A percentile compares a stretch with the other conserved stretches of the same genome.
phyloP scores from a whole-genome alignment of 2,888 invertebrate species.

The Apodemia mormo region DNA sequence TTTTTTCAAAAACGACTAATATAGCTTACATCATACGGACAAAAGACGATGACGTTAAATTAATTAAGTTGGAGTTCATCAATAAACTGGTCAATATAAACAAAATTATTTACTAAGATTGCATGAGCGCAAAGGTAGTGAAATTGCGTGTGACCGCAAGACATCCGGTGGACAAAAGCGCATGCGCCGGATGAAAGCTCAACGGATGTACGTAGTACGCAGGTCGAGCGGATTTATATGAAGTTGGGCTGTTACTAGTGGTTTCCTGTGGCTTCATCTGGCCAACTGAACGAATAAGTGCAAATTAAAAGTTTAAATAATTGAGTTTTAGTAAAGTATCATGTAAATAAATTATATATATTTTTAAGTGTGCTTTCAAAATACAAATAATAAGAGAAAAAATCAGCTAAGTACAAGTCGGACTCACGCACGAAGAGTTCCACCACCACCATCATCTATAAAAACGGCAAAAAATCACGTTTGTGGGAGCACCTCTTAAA shows the following conservation, averaged over 20 bases:
- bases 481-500: too few species aligned
- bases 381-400: too few species aligned
- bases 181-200: slow-evolving; percentile 61
- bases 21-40: too few species aligned
- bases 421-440: too few species aligned
- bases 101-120: slow-evolving; percentile 52
- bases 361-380: too few species aligned
- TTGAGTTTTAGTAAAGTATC: too few species aligned
- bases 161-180: slow-evolving; percentile 76
- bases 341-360: too few species aligned
- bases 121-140: slow-evolving; percentile 68
- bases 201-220: slow-evolving; percentile 74
- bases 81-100: slow-evolving; percentile 13
- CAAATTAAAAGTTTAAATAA: background rate
- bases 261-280: slow-evolving; percentile 37
- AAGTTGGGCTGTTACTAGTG: slow-evolving; percentile 39
- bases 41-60: too few species aligned
- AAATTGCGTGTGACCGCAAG: slow-evolving; percentile 80
- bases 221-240: slow-evolving; percentile 61
- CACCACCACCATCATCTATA: too few species aligned
- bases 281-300: slow-evolving; percentile 25
- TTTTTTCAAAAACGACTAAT: too few species aligned
- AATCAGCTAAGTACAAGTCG: too few species aligned
- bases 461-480: too few species aligned
- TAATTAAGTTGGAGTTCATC: background rate